These are phyloP conservation scores for Glaucidium brasilianum DNA, from an alignment of 2,113 vertebrate species.

Conservation along the genomic window DNA sequence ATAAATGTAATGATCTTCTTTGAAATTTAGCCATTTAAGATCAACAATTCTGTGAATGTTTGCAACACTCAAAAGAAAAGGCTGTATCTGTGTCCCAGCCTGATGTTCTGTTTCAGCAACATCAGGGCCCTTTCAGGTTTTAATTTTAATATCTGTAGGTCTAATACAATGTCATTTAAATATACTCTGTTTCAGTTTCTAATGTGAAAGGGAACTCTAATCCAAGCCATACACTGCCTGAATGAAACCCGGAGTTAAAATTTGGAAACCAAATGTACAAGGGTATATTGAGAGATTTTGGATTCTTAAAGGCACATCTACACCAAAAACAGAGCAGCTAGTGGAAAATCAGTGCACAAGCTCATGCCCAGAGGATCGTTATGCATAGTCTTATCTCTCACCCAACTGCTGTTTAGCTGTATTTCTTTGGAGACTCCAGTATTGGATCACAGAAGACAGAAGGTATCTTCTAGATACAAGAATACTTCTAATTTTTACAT, in stretches of 20 bases:
- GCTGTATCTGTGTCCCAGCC: not conserved
- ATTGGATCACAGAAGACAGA: not conserved
- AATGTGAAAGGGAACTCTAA: not conserved
- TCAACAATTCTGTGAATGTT: not conserved
- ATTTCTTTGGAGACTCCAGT: not conserved
- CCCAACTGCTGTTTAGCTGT: not conserved
- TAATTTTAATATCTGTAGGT: not conserved
- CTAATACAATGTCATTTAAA: not conserved
- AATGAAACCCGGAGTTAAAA: not conserved
- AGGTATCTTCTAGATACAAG: not conserved
- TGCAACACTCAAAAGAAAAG: not conserved
- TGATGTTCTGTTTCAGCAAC: not conserved
- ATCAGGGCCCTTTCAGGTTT: not conserved
- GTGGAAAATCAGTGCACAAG: not conserved
- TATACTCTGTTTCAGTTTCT: not conserved
- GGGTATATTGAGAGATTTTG: not conserved
- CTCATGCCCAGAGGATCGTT: too few relatives aligned
- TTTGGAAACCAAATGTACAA: not conserved
- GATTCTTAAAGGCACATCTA: not conserved
- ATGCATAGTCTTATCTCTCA: not conserved
- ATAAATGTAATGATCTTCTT: not conserved
- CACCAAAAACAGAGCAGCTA: accelerated
- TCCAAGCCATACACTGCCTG: not conserved
- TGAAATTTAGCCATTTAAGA: not conserved
- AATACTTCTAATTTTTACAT: not conserved